Percentiles rank a stretch among this genome's conserved stretches.
These are phyloP conservation scores for Amphilophus citrinellus DNA, from an alignment of 2,113 vertebrate species.

Conservation along the genomic window DNA sequence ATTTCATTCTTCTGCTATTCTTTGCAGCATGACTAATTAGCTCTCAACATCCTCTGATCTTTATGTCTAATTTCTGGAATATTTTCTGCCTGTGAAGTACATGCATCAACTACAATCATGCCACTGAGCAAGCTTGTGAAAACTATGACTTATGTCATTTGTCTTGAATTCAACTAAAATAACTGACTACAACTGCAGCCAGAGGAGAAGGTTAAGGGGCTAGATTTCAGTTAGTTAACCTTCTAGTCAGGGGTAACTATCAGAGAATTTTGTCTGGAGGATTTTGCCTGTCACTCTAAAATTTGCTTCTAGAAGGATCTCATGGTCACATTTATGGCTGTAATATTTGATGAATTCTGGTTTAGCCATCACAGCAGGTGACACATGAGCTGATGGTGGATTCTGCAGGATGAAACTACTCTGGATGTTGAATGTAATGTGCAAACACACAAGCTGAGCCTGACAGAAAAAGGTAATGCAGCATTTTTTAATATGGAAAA, in stretches of 20 bases:
- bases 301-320: neutral
- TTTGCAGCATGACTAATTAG: slow-evolving; percentile 56
- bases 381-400: slow-evolving; percentile 1
- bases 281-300: neutral
- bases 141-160: slow-evolving; percentile 25
- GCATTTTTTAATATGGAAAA: neutral
- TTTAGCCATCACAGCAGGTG: slow-evolving; percentile 15
- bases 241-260: neutral
- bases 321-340: neutral
- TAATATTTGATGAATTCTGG: slow-evolving; percentile 44
- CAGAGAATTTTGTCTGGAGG: neutral
- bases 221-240: slow-evolving; percentile 14
- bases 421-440: neutral
- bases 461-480: neutral
- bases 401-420: slow-evolving; percentile 17
- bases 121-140: slow-evolving; percentile 20
- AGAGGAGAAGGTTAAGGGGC: slow-evolving; percentile 25
- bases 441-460: neutral
- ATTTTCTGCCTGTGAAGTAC: neutral
- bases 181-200: slow-evolving; percentile 29
- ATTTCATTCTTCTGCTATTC: slow-evolving; percentile 52
- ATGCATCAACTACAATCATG: slow-evolving; percentile 34
- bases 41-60: slow-evolving; percentile 36
- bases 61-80: slow-evolving; percentile 40
- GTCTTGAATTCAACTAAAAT: slow-evolving; percentile 30